Conservation (phyloP, 1,140 invertebrate species). For the Drosophila takahashii region DNA sequence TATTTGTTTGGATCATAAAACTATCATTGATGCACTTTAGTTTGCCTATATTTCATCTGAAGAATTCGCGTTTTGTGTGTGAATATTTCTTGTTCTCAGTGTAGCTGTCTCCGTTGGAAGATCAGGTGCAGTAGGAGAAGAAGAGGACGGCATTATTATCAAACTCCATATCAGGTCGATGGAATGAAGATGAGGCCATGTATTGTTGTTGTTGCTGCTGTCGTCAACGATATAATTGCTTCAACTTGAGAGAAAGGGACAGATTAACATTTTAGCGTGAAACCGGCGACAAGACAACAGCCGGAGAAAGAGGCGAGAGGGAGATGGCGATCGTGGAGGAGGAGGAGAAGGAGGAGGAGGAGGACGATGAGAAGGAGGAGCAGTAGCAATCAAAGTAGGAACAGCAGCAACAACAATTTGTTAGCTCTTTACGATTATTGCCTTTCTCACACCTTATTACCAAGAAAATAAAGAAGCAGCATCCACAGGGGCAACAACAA, state of each 20-base stretch:
- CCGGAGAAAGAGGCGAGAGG: neutral
- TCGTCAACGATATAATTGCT: constrained; percentile 55
- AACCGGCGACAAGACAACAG: constrained; percentile 37
- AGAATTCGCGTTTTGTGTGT: neutral
- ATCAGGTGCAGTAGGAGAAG: constrained; percentile 8
- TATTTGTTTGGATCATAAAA: no score
- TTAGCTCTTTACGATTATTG: constrained; percentile 84
- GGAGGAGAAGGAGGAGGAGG: neutral
- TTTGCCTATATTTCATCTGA: no score
- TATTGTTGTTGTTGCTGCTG: constrained; percentile 27
- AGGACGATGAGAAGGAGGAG: constrained; percentile 15
- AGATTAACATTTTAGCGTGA: constrained; percentile 80
- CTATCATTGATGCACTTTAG: no score
- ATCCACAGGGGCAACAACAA: constrained; percentile 41
- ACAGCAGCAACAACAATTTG: constrained; percentile 75
- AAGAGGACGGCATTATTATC: constrained; percentile 16
- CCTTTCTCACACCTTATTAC: constrained; percentile 84
- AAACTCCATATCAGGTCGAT: constrained; percentile 32
- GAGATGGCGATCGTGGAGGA: neutral
- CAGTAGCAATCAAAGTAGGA: constrained; percentile 34
- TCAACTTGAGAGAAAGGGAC: constrained; percentile 52
- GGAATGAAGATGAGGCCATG: constrained; percentile 47
- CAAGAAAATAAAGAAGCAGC: constrained; percentile 79
- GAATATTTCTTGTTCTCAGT: neutral
- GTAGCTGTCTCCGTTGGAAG: neutral